Conservation (phyloP, 2,888 invertebrate species). For the Volucella bombylans region DNA sequence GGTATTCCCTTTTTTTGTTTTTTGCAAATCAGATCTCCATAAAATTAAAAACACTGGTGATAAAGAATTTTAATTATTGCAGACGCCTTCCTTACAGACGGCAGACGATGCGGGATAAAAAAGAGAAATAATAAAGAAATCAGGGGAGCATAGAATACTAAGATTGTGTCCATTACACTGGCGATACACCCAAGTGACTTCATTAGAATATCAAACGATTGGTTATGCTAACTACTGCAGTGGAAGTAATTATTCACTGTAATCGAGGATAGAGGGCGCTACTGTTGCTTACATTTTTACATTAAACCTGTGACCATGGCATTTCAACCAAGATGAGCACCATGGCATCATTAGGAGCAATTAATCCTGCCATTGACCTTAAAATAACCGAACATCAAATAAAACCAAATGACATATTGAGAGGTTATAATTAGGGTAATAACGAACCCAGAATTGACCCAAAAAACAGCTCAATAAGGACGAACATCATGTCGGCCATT, state of each 20-base stretch:
- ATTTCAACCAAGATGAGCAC: background rate
- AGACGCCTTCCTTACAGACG: conserved; percentile 71
- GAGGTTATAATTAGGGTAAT: conserved; percentile 66
- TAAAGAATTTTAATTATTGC: conserved; percentile 74
- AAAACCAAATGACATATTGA: conserved; percentile 70
- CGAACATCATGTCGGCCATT: conserved; percentile 68
- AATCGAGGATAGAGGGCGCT: background rate
- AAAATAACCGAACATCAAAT: conserved; percentile 49
- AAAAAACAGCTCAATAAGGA: conserved; percentile 62
- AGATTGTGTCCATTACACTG: conserved; percentile 65
- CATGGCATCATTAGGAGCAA: background rate
- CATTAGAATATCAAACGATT: conserved; percentile 71
- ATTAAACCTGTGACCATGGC: background rate
- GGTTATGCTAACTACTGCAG: conserved; percentile 49
- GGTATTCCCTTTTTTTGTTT: conserved; percentile 44
- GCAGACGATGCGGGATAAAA: conserved; percentile 49
- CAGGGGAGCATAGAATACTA: conserved; percentile 33
- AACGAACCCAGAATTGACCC: conserved; percentile 66
- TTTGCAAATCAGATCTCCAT: conserved; percentile 70
- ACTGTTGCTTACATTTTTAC: background rate
- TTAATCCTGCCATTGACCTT: conserved; percentile 37
- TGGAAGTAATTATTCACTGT: conserved; percentile 10
- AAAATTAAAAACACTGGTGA: conserved; percentile 74
- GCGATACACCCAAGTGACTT: conserved; percentile 54
- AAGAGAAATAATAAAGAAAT: conserved; percentile 1